Base-by-base conservation (phyloP, 2,888 invertebrate species). In the Sarcophaga carnaria region DNA sequence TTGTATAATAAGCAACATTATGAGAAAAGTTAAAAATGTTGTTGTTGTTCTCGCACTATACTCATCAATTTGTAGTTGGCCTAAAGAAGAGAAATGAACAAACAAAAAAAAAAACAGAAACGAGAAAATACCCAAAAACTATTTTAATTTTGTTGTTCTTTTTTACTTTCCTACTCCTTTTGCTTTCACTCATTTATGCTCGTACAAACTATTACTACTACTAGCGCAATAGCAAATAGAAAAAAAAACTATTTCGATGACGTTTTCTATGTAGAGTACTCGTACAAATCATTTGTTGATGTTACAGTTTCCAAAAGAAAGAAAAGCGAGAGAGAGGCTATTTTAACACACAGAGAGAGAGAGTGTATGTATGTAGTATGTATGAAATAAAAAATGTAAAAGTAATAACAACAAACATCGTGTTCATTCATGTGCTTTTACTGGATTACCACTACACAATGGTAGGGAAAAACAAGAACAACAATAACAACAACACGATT, bases 401-500 rank as follows among this genome's bases (percentile, higher is more conserved):
- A 54, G 49, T 8, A 70, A 54, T 12, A 22, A 25, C 14, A 54
- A 70, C 59, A 27, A 67, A 27, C 2, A 20, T 17, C 1, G 59
- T n/a, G n/a, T 62, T 47, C 71, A 67, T 77, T 85, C 72, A 85
- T 54, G 76, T 85, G 45, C 66, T 20, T 59, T 79, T 80, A n/a
- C 45, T 25, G 77, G 60, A 75, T 49, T 60, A 82, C 45, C 62
- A 37, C 5, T 59, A 59, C 54, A 54, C 47, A 75, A 45, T 62
- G 27, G 25, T 49, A 17, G 14, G 17, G 17, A 54, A 27, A 20
- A 60, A 22, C 5, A n/a, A 67, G 2, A 10, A 17, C 70, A 54
- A 74, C 17, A 77, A 67, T 27, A 62, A 69, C 25, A 64, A 20
- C 47, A 77, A 81, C 63, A 77, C 27, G n/a, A 63, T 49, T 69